Percentiles rank a stretch among this genome's conserved stretches.
phyloP scores from a whole-genome alignment of 1,140 invertebrate species.

The Melitaea cinxia region DNA sequence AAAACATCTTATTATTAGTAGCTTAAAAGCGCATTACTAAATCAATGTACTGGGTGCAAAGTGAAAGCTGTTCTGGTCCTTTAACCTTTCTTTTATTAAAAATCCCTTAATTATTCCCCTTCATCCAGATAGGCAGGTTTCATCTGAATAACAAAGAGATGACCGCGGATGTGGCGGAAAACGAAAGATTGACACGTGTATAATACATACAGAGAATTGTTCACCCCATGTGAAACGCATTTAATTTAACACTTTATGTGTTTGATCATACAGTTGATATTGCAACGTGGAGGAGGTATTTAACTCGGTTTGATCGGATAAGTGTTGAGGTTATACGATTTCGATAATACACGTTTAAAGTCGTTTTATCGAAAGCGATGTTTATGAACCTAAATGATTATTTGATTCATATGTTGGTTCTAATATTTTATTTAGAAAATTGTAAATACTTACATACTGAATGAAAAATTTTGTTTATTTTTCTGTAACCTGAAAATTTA shows the following conservation, averaged over 20 bases:
- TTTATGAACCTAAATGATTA: neutral
- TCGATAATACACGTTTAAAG: neutral
- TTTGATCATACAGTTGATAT: neutral
- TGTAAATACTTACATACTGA: too few species aligned
- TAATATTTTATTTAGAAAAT: too few species aligned
- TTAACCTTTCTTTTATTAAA: slow-evolving; percentile 40
- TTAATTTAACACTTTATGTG: neutral
- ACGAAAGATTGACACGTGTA: slow-evolving; percentile 55
- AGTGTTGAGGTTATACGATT: slow-evolving; percentile 7
- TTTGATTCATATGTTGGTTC: too few species aligned
- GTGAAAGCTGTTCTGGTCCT: neutral
- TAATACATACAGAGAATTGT: slow-evolving; percentile 1
- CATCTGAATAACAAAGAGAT: slow-evolving; percentile 68
- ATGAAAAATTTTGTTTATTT: too few species aligned
- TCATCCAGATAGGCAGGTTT: slow-evolving; percentile 47
- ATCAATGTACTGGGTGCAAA: neutral
- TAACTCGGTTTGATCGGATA: neutral
- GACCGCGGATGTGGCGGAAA: slow-evolving; percentile 54
- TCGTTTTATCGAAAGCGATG: neutral
- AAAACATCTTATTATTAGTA: too few species aligned
- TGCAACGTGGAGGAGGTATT: neutral
- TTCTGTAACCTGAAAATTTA: too few species aligned
- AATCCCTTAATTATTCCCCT: slow-evolving; percentile 58
- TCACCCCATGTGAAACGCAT: slow-evolving; percentile 6
- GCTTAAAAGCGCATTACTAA: neutral